Evolutionary conservation across 2,797 vertebrate genomes (phyloP), one percentile per base, ranked within the genome.

Genomic region (Ceyx erithaca): DNA sequence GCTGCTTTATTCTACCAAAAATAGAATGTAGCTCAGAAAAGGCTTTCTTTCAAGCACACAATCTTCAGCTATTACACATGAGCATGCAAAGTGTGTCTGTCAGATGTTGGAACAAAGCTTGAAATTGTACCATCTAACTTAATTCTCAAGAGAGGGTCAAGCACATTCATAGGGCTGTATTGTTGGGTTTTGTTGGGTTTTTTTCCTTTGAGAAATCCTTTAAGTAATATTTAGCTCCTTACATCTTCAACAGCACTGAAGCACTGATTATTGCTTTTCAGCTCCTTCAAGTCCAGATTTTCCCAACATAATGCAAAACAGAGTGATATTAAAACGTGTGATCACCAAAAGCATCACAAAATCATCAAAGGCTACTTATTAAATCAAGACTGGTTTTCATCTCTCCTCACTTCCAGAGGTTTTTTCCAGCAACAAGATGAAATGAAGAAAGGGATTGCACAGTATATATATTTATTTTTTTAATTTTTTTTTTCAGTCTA

Each of bases 41-140:
- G 66, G 58, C 91, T 89, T 96, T 90, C 71, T 96, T 93, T 93
- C 91, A 95, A 93, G 86, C 66, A 77, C 33, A 88, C 62, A 87
- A 80, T 96, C 86, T 96, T 95, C 79, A 94, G 59, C 91, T 87
- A 95, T 58, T 77, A 84, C 40, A 78, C 85, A 93, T 95, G 94
- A 96, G 95, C 84, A 96, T 92, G 90, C 96, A 94, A 79, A 92
- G 66, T 26, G 78, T 77, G 93, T 90, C 91, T 94, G 95, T 96
- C 96, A 96, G 96, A 96, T 96, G 96, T 85, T 68, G 71, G 71
- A 96, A 96, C 88, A 96, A 96, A 96, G 96, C 91, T 87, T 92
- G 81, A 96, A 94, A 94, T 96, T 95, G 91, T 84, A 91, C 51
- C 86, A 89, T 94, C 90, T 92, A 87, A 96, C 96, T 95, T 90